Base-by-base conservation (phyloP, 64 coral and sea anemone species). In the Montipora efflorescens region DNA sequence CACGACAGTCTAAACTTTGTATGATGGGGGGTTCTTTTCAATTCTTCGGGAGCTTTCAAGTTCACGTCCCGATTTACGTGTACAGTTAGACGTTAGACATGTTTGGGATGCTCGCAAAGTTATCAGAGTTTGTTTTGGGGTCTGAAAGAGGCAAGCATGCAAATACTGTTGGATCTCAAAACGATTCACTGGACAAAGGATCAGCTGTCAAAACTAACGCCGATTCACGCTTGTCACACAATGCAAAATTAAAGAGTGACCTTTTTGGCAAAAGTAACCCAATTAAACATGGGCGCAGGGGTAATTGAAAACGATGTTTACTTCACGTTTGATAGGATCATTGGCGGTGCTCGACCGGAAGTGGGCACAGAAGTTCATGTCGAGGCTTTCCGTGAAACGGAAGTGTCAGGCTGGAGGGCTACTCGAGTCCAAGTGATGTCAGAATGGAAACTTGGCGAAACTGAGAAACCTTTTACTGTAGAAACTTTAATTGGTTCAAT, bases 251-350 rank as follows among this genome's bases (percentile, higher is more conserved):
- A 3, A 88, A 81, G 61, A 98, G 72, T 86, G 80, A 91, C 48
- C 91, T 84, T 52, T 76, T 88, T 95, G 98, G 98, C 8, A 99
- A 92, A 36, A 92, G 92, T 99, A 57, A 95, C 98, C 1, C 90
- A 87, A 51, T 95, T 99, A 18, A 93, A 99, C 68, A 92, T 95
- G 79, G 95, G 95, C 45, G 93, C 95, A 62, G 98, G 98, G 46
- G 76, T 99, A 7, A 96, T 99, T 58, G 90, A 99, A 36, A 74
- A 90, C 48, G 95, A 99, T 58, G 83, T 99, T 76, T 99, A 96
- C 47, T 99, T 99, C 13, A 96, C 89, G 4, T 96, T 96, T 96
- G 92, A 99, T 84, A 59, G 74, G 47, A 73, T 96, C 58, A 76
- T 99, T 48, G 98, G 98, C 10, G 92, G 98, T 7, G 36, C 14